Percentiles rank a stretch among this genome's conserved stretches.
Evolutionary conservation across 2,888 invertebrate genomes (phyloP).

Genomic region (Perizoma flavofasciatum): DNA sequence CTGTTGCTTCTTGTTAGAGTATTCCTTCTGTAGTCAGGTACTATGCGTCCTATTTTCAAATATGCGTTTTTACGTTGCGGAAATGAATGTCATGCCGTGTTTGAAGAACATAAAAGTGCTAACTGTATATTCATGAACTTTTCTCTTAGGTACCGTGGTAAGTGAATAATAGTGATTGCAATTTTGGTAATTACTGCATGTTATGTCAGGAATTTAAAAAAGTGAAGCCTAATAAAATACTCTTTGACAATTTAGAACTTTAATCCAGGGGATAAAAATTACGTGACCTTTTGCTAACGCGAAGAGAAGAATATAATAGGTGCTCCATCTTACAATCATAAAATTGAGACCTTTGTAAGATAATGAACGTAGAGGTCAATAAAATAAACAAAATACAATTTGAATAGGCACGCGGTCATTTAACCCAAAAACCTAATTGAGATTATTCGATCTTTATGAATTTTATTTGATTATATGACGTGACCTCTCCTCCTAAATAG

Average conservation of each 20-base stretch:
- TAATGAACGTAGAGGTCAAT: neutral
- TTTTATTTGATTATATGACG: too few species aligned
- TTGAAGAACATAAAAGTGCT: conserved; percentile 19
- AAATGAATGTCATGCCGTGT: conserved; percentile 14
- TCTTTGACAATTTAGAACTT: too few species aligned
- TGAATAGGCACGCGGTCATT: conserved; percentile 1
- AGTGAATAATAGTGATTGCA: neutral
- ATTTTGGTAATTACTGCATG: conserved; percentile 4
- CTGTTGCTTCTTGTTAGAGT: neutral
- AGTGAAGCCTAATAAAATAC: neutral
- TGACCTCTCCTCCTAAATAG: conserved; percentile 8
- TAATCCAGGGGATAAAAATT: too few species aligned
- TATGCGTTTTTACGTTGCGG: conserved; percentile 12
- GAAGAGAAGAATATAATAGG: too few species aligned
- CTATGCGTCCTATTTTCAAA: conserved; percentile 16
- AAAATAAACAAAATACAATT: conserved; percentile 1
- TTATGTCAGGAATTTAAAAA: neutral
- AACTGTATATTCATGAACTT: conserved; percentile 22
- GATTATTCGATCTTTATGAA: conserved; percentile 17
- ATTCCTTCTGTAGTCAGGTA: conserved; percentile 3
- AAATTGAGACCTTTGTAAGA: neutral
- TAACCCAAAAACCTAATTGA: conserved; percentile 16
- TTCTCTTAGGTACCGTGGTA: conserved; percentile 5
- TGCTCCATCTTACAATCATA: too few species aligned
- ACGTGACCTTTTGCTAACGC: too few species aligned